phyloP scores from a whole-genome alignment of 2,888 invertebrate genomes.

The Acheta domesticus region DNA sequence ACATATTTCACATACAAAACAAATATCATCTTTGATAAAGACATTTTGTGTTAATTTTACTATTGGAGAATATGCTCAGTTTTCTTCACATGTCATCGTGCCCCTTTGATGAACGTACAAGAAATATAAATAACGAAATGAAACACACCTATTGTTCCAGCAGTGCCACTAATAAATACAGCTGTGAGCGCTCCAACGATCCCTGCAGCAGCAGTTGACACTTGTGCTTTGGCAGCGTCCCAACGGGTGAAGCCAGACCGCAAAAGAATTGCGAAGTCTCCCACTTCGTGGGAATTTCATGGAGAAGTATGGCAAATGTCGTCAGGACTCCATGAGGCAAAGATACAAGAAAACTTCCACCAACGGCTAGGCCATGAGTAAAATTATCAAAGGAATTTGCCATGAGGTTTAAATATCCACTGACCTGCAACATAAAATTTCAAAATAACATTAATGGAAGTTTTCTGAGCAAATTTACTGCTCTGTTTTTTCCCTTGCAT shows the following conservation, averaged over 20 bases:
- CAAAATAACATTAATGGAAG: background rate
- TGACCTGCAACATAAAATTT: conserved; percentile 32
- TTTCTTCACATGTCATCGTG: too few species aligned
- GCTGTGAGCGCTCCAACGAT: conserved; percentile 85
- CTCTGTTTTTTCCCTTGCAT: background rate
- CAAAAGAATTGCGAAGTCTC: conserved; percentile 94
- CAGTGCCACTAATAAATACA: conserved; percentile 76
- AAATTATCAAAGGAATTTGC: conserved; percentile 98
- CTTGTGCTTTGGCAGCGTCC: conserved; percentile 92
- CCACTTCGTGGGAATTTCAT: conserved; percentile 98
- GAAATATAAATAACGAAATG: too few species aligned
- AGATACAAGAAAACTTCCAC: conserved; percentile 94
- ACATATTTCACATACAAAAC: too few species aligned
- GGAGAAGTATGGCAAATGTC: conserved; percentile 89
- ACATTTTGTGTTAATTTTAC: too few species aligned
- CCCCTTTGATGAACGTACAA: too few species aligned
- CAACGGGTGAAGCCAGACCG: conserved; percentile 88
- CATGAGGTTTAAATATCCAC: conserved; percentile 88
- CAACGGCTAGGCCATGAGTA: conserved; percentile 95
- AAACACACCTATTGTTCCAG: conserved; percentile 67
- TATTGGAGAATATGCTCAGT: too few species aligned
- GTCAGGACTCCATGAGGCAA: conserved; percentile 86
- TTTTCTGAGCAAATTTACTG: too few species aligned
- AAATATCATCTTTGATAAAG: too few species aligned
- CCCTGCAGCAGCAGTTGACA: conserved; percentile 86